Evolutionary conservation across 2,797 vertebrate species (phyloP), one percentile per base, ranked within the genome.

Genomic region (Glossophaga mutica): DNA sequence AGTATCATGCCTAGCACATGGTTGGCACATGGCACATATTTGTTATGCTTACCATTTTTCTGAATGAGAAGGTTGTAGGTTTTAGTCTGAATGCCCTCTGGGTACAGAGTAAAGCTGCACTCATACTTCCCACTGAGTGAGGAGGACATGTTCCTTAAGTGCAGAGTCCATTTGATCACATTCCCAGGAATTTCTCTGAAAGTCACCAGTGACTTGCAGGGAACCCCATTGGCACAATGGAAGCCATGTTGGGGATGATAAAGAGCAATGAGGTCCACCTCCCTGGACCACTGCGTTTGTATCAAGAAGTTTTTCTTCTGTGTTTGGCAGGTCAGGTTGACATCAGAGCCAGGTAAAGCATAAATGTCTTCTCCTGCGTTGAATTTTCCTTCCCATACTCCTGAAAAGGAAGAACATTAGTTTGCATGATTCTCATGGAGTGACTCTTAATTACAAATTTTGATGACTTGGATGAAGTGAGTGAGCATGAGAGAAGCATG

Each of bases 261-360:
- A 21, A 98, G 79, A 37, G 97, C 97, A 92, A 98, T 97, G 68
- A 83, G 39, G 10, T 94, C n/a, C 0, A 0, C 9, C 4, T 19
- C 55, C 86, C 97, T 98, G 90, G 98, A 97, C 98, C 98, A 98
- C n/a, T 98, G 98, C 9, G 77, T 95, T 95, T 98, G 98, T 18
- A 98, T 91, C 82, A 95, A 79, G 26, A 97, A 71, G 83, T 3
- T 12, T 48, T 34, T 79, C 34, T 73, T 86, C 52, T 34, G 77
- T n/a, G 34, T 84, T 68, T 94, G 95, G 78, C 98, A 98, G 32
- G 18, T 71, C 85, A 98, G 70, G 32, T 96, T 97, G 95, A 98
- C 67, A 0, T 98, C 79, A 14, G 94, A 88, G 18, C 98, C 98
- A 4, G 97, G 97, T 0, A 93, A 77, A 92, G 85, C 94, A 0